phyloP scores from a whole-genome alignment of 1,140 invertebrate genomes.

The Neomicropteryx cornuta region DNA sequence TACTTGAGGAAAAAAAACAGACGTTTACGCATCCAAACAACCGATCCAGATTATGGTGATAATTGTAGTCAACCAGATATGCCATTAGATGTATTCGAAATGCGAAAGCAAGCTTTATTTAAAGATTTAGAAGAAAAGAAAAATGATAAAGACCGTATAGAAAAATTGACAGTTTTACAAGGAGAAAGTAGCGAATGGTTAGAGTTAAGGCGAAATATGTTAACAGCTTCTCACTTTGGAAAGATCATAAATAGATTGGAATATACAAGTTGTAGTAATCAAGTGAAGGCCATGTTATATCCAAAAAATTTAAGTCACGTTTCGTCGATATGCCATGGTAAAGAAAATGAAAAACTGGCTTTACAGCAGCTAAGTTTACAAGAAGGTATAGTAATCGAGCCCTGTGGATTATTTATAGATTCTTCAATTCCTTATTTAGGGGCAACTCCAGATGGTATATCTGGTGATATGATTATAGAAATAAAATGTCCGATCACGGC shows the following conservation, averaged over 20 bases:
- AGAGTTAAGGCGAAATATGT: constrained; percentile 12
- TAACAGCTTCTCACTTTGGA: constrained; percentile 15
- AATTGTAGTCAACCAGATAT: neutral
- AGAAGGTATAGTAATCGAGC: constrained; percentile 13
- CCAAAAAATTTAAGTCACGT: constrained; percentile 10
- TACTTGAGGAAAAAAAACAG: constrained; percentile 3
- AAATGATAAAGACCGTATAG: constrained; percentile 7
- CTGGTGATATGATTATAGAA: constrained; percentile 17
- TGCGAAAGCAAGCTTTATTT: neutral
- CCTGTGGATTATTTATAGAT: constrained; percentile 28
- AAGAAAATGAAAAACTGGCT: constrained; percentile 20
- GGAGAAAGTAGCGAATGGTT: constrained; percentile 12
- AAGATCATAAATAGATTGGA: constrained; percentile 4
- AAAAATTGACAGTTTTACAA: constrained; percentile 10
- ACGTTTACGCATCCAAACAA: neutral
- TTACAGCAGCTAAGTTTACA: constrained; percentile 14
- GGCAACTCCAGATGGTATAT: constrained; percentile 29
- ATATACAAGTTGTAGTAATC: constrained; percentile 4
- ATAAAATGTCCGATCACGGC: constrained; percentile 23
- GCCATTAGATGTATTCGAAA: neutral
- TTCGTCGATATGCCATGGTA: constrained; percentile 17
- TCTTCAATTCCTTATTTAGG: constrained; percentile 20
- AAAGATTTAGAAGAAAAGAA: constrained; percentile 8
- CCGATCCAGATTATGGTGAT: constrained; percentile 6
- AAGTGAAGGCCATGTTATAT: constrained; percentile 11